Conservation (phyloP, 2,888 invertebrate species). For the Dermolepida albohirtum region DNA sequence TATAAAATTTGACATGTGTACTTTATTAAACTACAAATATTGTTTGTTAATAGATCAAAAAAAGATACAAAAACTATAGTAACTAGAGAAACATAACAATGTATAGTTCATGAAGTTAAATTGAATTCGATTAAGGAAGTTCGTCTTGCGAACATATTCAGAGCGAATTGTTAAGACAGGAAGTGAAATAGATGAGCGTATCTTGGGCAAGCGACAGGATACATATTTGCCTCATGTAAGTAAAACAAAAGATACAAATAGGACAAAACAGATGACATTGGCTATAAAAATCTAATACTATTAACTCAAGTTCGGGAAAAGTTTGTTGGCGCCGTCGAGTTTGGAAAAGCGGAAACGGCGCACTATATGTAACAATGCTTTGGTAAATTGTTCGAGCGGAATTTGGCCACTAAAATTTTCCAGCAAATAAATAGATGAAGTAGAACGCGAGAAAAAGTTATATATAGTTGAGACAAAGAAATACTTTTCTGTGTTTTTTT, state of each 20-base stretch:
- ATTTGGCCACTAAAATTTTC: constrained; percentile 28
- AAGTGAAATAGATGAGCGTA: constrained; percentile 3
- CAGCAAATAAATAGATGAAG: constrained; percentile 22
- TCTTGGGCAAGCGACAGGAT: constrained; percentile 3
- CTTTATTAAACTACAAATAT: no score
- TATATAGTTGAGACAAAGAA: no score
- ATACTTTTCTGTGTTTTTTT: no score
- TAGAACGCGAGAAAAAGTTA: no score
- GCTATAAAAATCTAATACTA: constrained; percentile 49
- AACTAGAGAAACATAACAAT: no score
- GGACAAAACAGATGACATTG: constrained; percentile 46
- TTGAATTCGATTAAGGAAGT: no score
- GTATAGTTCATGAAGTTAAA: no score
- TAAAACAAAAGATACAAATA: constrained; percentile 30
- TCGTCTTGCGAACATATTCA: no score
- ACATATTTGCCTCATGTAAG: constrained; percentile 5
- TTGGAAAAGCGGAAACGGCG: constrained; percentile 1
- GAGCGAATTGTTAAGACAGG: not conserved
- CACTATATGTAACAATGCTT: constrained; percentile 36
- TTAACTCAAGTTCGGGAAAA: constrained; percentile 39
- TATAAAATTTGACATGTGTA: no score
- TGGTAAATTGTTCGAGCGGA: constrained; percentile 32
- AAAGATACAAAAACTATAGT: no score
- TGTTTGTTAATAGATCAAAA: no score
- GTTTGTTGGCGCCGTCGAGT: constrained; percentile 33